Percentiles rank a stretch among this genome's conserved stretches.
phyloP scores from a whole-genome alignment of 2,797 vertebrate species.

The Telmatherina bonti region DNA sequence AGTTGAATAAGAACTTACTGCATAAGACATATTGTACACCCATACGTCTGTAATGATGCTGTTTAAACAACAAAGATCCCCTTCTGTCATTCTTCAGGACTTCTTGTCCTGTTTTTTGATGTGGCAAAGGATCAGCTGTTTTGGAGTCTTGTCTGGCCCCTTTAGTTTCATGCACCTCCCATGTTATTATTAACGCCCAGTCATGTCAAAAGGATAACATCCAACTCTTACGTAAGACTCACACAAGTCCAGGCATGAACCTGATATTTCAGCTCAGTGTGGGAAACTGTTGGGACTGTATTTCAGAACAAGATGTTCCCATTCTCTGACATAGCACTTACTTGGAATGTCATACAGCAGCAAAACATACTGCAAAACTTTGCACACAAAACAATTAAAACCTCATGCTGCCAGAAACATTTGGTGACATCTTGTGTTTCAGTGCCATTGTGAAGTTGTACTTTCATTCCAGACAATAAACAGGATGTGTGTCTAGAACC shows the following conservation, averaged over 20 bases:
- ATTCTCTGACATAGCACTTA: conserved; percentile 45
- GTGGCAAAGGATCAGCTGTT: conserved; percentile 31
- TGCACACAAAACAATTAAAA: background rate
- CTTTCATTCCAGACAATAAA: too few species aligned
- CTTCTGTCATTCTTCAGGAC: background rate
- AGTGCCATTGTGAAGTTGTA: too few species aligned
- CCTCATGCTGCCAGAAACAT: background rate
- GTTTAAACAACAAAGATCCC: conserved; percentile 4
- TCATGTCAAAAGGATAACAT: conserved; percentile 49
- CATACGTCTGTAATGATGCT: background rate
- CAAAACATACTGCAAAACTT: conserved; percentile 40
- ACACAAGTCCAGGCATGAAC: conserved; percentile 63
- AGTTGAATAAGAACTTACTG: background rate
- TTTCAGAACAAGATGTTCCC: conserved; percentile 62
- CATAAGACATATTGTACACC: background rate
- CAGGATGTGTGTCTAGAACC: background rate
- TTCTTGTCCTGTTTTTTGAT: conserved; percentile 22
- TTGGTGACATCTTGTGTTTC: background rate
- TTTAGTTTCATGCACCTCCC: conserved; percentile 12
- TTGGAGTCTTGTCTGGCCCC: conserved; percentile 30
- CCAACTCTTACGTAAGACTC: conserved; percentile 63
- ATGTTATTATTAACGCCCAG: conserved; percentile 48
- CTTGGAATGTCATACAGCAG: conserved; percentile 35
- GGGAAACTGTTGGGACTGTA: conserved; percentile 23
- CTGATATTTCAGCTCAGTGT: conserved; percentile 21